phyloP scores from a whole-genome alignment of 23 tunicate species.

The Trididemnum clinides region DNA sequence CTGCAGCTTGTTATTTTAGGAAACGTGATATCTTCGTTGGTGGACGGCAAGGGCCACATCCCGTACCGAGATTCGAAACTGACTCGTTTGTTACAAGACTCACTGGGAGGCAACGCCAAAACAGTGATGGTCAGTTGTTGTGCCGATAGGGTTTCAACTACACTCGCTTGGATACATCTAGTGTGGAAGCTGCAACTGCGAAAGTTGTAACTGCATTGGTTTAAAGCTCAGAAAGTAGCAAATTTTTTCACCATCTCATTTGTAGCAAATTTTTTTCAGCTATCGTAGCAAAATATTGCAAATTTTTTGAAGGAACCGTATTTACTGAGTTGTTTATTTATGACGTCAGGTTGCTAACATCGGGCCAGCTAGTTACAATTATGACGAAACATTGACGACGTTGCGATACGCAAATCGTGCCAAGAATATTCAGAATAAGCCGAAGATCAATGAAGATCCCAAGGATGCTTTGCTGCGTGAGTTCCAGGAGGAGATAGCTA shows the following conservation, averaged over 20 bases:
- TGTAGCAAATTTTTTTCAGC: neutral
- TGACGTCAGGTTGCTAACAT: constrained; percentile 98
- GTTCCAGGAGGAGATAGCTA: constrained; percentile 98
- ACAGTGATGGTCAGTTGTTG: constrained; percentile 88
- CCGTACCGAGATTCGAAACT: constrained; percentile 98
- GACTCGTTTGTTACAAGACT: constrained; percentile 87
- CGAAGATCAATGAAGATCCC: constrained; percentile 98
- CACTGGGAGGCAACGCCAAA: constrained; percentile 97
- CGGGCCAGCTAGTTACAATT: constrained; percentile 98
- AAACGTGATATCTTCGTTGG: constrained; percentile 89
- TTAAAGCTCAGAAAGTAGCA: too few species aligned
- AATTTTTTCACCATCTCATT: neutral
- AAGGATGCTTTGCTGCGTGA: constrained; percentile 97
- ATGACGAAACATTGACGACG: constrained; percentile 92
- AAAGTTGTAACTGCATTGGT: too few species aligned
- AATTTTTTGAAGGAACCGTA: too few species aligned
- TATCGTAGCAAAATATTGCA: neutral
- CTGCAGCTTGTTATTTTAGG: constrained; percentile 27
- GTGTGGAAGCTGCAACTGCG: too few species aligned
- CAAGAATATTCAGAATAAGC: constrained; percentile 93
- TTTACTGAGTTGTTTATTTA: too few species aligned
- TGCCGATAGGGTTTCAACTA: too few species aligned
- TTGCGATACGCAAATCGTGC: constrained; percentile 97
- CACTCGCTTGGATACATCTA: too few species aligned
- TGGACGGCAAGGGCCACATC: constrained; percentile 90